Evolutionary conservation across 2,888 invertebrate genomes (phyloP).

Genomic region (Hirudinaria manillensis): DNA sequence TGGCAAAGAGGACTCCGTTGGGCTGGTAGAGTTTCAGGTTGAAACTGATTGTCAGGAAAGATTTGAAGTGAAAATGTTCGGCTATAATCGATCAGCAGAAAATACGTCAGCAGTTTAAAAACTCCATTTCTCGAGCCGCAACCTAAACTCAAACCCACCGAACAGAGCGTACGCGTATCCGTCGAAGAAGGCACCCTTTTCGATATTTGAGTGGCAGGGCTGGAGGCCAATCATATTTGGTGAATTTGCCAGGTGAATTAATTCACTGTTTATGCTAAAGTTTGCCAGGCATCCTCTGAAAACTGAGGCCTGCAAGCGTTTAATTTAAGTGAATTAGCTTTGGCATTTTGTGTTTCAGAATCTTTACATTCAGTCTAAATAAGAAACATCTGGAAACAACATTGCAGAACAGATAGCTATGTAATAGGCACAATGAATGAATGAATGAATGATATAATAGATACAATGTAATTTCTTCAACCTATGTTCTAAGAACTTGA

Average conservation of each 20-base stretch:
- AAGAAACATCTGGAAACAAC: too few relatives aligned
- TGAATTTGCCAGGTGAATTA: conserved; percentile 4
- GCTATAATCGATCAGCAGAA: not conserved
- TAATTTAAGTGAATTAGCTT: not conserved
- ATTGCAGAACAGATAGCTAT: too few relatives aligned
- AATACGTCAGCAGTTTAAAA: too few relatives aligned
- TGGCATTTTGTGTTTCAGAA: not conserved
- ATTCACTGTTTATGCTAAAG: conserved; percentile 14
- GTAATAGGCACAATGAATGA: too few relatives aligned
- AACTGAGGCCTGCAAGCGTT: not conserved
- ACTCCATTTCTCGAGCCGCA: too few relatives aligned
- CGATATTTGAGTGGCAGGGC: not conserved
- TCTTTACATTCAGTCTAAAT: too few relatives aligned
- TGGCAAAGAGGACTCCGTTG: conserved; percentile 17
- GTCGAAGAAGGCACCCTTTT: conserved; percentile 16
- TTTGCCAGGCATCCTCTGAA: conserved; percentile 10
- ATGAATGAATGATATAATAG: too few relatives aligned
- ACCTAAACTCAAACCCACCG: not conserved
- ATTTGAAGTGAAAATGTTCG: not conserved
- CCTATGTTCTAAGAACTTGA: too few relatives aligned
- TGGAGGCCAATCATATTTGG: not conserved
- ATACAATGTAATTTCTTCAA: too few relatives aligned
- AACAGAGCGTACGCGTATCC: conserved; percentile 9
- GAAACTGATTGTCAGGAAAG: conserved; percentile 5
- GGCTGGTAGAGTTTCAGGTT: conserved; percentile 16